Evolutionary conservation across 2,888 invertebrate species (phyloP).

Genomic region (Chrysomela aeneicollis): DNA sequence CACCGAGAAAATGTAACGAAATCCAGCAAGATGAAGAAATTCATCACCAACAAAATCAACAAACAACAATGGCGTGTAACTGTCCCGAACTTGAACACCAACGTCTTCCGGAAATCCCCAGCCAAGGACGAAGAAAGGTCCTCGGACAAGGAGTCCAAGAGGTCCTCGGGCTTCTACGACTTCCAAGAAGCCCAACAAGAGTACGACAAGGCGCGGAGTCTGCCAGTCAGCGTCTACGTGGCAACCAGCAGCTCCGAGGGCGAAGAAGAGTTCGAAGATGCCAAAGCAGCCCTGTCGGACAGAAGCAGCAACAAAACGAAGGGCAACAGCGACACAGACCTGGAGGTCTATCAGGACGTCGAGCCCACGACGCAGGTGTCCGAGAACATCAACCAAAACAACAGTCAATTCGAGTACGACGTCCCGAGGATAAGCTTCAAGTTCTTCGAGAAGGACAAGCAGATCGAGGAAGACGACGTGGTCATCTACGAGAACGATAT

Average conservation of each 20-base stretch:
- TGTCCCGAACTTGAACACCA: slow-evolving; percentile 55
- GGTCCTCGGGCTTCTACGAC: slow-evolving; percentile 58
- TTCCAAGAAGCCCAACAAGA: slow-evolving; percentile 56
- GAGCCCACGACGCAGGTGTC: slow-evolving; percentile 32
- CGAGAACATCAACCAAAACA: slow-evolving; percentile 44
- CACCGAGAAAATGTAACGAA: slow-evolving; percentile 4
- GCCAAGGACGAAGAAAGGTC: slow-evolving; percentile 43
- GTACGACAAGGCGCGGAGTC: slow-evolving; percentile 48
- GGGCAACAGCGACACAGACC: slow-evolving; percentile 41
- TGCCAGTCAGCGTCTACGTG: slow-evolving; percentile 50
- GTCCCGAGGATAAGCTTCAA: slow-evolving; percentile 61
- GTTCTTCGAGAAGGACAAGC: slow-evolving; percentile 54
- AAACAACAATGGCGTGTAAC: slow-evolving; percentile 60
- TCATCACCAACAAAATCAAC: slow-evolving; percentile 58
- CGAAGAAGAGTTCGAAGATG: slow-evolving; percentile 51
- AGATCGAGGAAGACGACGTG: slow-evolving; percentile 18
- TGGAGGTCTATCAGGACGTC: slow-evolving; percentile 46
- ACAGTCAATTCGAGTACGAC: slow-evolving; percentile 55
- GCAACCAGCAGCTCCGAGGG: slow-evolving; percentile 41
- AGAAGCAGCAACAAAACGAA: slow-evolving; percentile 37
- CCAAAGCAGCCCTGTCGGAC: slow-evolving; percentile 45
- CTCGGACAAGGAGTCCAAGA: slow-evolving; percentile 44
- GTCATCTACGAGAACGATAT: slow-evolving; percentile 43
- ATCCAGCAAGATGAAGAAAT: slow-evolving; percentile 56
- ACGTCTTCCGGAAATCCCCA: slow-evolving; percentile 49